phyloP scores from a whole-genome alignment of 2,797 vertebrate genomes.

The Coilia nasus region DNA sequence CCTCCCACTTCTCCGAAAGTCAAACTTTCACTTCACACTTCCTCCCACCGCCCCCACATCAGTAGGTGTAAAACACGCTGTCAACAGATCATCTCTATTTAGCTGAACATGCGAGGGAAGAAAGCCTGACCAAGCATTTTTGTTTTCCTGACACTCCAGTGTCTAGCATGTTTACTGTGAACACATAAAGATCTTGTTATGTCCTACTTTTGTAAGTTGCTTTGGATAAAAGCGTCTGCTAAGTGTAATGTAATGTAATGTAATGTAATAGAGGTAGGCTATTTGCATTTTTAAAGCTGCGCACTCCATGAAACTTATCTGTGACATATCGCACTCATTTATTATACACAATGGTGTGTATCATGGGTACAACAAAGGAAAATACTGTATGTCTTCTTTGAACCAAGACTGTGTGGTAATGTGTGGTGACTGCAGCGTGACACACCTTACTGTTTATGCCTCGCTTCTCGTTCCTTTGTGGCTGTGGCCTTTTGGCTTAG shows the following conservation, averaged over 20 bases:
- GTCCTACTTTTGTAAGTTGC: too few relatives aligned
- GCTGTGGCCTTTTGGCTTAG: not conserved
- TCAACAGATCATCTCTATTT: not conserved
- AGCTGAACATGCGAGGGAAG: not conserved
- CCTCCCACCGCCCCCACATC: not conserved
- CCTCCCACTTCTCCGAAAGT: not conserved
- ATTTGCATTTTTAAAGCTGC: not conserved
- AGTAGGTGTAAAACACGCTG: conserved; percentile 3
- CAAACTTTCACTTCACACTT: not conserved
- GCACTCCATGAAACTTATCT: not conserved
- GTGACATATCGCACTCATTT: not conserved
- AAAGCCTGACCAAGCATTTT: not conserved
- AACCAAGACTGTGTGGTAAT: too few relatives aligned
- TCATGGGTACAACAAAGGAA: not conserved
- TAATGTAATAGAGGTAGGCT: not conserved
- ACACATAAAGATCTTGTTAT: not conserved
- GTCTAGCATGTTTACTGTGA: not conserved
- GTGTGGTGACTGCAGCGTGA: too few relatives aligned
- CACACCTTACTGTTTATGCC: not conserved
- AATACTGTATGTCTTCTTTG: not conserved
- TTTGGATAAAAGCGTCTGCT: too few relatives aligned
- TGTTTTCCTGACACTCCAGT: not conserved
- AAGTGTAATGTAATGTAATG: too few relatives aligned
- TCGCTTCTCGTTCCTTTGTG: not conserved
- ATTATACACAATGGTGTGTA: not conserved